These are phyloP conservation scores for Solea senegalensis DNA, from an alignment of 2,113 vertebrate genomes.

Conservation along the genomic window DNA sequence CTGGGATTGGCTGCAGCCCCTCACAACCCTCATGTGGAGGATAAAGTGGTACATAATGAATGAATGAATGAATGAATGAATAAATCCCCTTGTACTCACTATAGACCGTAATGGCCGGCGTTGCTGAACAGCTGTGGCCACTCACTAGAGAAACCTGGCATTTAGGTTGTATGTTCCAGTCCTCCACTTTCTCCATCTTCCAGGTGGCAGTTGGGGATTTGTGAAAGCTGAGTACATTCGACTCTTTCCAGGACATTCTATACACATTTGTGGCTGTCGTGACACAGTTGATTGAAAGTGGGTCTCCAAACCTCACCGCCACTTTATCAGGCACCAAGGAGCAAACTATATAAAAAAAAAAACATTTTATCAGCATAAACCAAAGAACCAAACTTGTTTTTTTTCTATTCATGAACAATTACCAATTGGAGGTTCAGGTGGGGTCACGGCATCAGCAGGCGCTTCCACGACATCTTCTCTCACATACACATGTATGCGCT, in stretches of 20 bases:
- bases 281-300: conserved; percentile 49
- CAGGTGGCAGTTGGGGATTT: accelerated
- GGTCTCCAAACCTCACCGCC: conserved; percentile 56
- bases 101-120: conserved; percentile 38
- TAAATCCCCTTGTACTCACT: conserved; percentile 55
- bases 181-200: conserved; percentile 1
- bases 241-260: conserved; percentile 48
- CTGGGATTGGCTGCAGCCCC: no score
- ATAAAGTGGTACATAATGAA: no score
- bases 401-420: neutral
- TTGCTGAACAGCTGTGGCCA: accelerated
- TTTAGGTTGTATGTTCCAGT: neutral
- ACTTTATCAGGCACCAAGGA: conserved; percentile 11
- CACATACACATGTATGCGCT: conserved; percentile 2
- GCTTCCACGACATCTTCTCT: accelerated
- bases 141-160: conserved; percentile 6
- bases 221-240: accelerated
- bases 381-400: no score
- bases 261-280: accelerated
- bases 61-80: no score
- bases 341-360: conserved; percentile 36
- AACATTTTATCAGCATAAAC: no score
- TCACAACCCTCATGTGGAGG: no score
- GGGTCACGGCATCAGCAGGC: neutral
- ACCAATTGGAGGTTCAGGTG: neutral